Percentiles rank a stretch among this genome's conserved stretches.
Conservation (phyloP, 2,888 invertebrate genomes). For the Geophilus truncorum region DNA sequence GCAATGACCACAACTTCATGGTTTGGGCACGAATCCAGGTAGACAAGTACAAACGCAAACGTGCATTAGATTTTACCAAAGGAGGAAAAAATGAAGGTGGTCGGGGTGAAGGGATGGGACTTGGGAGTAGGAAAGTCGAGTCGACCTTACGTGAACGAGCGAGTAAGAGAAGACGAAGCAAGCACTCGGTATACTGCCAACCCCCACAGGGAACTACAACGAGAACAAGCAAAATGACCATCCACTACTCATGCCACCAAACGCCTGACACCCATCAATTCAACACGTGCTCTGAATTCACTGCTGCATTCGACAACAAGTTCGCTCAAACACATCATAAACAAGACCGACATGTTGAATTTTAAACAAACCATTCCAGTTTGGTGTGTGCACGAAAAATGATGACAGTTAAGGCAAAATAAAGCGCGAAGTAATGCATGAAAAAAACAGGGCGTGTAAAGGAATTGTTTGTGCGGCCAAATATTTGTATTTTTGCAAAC, state of each 20-base stretch:
- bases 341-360: neutral
- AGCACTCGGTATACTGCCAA: neutral
- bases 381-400: neutral
- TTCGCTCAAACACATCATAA: constrained; percentile 1
- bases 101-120: neutral
- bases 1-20: constrained; percentile 17
- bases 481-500: too few species aligned
- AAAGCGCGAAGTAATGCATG: too few species aligned
- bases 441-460: too few species aligned
- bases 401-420: neutral
- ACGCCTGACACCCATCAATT: constrained; percentile 25
- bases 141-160: neutral
- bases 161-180: neutral
- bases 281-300: constrained; percentile 19
- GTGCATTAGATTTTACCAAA: neutral
- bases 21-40: constrained; percentile 17
- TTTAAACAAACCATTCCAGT: neutral
- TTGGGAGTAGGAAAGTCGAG: neutral
- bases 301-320: neutral
- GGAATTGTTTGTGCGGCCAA: too few species aligned
- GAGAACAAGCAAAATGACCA: constrained; percentile 13
- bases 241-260: constrained; percentile 14
- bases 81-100: neutral
- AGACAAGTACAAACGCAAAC: neutral
- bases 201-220: constrained; percentile 18